Evolutionary conservation across 2,888 invertebrate genomes (phyloP), one percentile per base, ranked within the genome.

Genomic region (Thymelicus sylvestris): DNA sequence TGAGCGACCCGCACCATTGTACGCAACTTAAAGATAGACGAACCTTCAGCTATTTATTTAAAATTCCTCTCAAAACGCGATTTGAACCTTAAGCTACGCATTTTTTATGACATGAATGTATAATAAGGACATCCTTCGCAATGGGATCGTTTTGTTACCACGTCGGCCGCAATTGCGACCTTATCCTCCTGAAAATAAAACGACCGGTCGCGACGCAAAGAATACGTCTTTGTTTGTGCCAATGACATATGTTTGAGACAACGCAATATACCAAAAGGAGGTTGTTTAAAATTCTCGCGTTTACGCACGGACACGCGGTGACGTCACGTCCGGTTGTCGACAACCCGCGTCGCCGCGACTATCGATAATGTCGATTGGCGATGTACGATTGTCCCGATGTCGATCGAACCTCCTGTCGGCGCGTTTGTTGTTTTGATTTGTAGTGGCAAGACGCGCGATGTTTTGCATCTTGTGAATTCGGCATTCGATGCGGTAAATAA

Each of bases 241-340:
- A 85, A 83, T 87, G 90, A 89, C 90, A 90, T 91, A 83, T 91
- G 88, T 86, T 86, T 76, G 80, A 87, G 85, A 86, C 86, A 83
- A 83, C 85, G 85, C 86, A 85, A 86, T 88, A 87, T 86, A 88
- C 87, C 83, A 86, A 89, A 89, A 88, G 85, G 82, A 87, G 89
- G 86, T 92, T 92, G 92, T 92, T 93, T 92, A 91, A 92, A 91
- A 92, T 93, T 91, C 92, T 89, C 86, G 85, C 83, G 88, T 90
- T 89, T 90, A 91, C 90, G 89, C 88, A 82, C 85, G 84, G 83
- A 81, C 81, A 78, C 77, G 77, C 79, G 75, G 82, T 90, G 90
- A 91, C 92, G 92, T 91, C 92, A 93, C 88, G 86, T 93, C 93
- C 93, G 89, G 88, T 84, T 79, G 78, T 74, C 79, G 83, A 79